Percentiles rank a stretch among this genome's conserved stretches.
phyloP scores from a whole-genome alignment of 2,113 vertebrate genomes.

The Colinus virginianus region DNA sequence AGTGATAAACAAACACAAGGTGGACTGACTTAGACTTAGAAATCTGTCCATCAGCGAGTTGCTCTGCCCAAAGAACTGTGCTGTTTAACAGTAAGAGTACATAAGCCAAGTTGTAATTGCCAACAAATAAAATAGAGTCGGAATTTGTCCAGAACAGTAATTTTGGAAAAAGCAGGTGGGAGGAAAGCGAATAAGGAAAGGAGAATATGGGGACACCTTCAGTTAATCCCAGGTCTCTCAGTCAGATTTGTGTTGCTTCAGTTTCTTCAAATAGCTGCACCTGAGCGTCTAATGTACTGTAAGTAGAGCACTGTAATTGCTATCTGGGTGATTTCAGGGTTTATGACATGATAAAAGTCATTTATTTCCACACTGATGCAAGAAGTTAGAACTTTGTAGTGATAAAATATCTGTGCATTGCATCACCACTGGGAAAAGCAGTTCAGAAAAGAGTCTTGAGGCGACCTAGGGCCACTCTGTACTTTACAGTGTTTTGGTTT shows the following conservation, averaged over 20 bases:
- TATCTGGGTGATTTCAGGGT: constrained; percentile 57
- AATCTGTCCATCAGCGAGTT: not conserved
- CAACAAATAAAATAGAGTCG: not conserved
- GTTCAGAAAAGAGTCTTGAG: not conserved
- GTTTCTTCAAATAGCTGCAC: not conserved
- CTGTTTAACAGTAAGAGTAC: not conserved
- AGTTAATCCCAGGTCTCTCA: constrained; percentile 61
- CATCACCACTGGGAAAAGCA: constrained; percentile 17
- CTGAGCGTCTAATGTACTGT: constrained; percentile 36
- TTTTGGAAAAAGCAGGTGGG: not conserved
- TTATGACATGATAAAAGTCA: constrained; percentile 70
- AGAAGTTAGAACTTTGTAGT: constrained; percentile 16
- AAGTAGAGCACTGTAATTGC: constrained; percentile 36
- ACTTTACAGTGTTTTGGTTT: not conserved
- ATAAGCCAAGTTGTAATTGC: not conserved
- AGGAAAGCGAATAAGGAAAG: not conserved
- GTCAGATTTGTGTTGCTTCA: constrained; percentile 25
- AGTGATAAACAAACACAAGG: not conserved
- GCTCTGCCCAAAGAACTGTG: not conserved
- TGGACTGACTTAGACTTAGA: not conserved
- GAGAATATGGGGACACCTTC: constrained; percentile 5
- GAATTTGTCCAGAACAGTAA: not conserved
- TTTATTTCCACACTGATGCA: constrained; percentile 30
- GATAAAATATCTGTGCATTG: constrained; percentile 9
- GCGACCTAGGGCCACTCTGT: not conserved